phyloP scores from a whole-genome alignment of 2,888 invertebrate species.

The Noctua janthe region DNA sequence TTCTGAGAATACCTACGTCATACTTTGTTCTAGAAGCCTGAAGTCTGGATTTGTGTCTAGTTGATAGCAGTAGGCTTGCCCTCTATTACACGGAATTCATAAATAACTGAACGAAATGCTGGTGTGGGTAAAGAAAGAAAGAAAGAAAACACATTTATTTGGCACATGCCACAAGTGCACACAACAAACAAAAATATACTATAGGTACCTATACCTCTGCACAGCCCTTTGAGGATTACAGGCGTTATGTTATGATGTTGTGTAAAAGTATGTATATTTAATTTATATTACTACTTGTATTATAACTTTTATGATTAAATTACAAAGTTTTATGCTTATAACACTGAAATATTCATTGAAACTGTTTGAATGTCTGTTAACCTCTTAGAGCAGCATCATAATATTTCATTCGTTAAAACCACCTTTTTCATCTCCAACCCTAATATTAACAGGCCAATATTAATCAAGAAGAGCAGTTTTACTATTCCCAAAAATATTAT shows the following conservation, averaged over 20 bases:
- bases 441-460: neutral
- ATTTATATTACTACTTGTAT: neutral
- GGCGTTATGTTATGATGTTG: neutral
- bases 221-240: neutral
- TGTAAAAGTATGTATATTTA: neutral
- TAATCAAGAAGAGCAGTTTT: slow-evolving; percentile 12
- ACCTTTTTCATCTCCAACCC: slow-evolving; percentile 3
- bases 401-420: neutral
- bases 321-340: neutral
- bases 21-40: neutral
- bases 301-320: neutral
- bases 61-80: neutral
- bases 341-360: neutral
- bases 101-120: neutral
- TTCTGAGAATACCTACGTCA: neutral
- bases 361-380: neutral
- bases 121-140: neutral
- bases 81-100: neutral
- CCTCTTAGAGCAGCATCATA: neutral
- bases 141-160: no score
- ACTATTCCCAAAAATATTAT: slow-evolving; percentile 54
- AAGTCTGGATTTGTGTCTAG: neutral
- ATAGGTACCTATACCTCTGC: neutral
- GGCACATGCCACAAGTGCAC: no score
- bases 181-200: neutral